These are phyloP conservation scores for Desmodus rotundus DNA, from an alignment of 2,113 vertebrate species.

Conservation along the genomic window DNA sequence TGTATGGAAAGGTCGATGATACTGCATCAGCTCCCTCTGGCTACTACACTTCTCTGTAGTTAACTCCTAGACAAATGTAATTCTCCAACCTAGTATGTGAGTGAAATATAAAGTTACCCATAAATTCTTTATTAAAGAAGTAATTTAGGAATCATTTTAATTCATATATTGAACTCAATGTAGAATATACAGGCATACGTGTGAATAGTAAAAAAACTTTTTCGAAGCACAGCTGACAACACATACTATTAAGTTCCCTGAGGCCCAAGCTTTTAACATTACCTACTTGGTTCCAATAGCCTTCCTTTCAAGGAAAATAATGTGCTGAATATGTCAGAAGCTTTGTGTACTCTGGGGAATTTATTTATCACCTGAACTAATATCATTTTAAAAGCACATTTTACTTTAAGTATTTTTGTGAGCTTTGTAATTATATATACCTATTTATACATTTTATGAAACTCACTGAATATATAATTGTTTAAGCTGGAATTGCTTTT, in stretches of 20 bases:
- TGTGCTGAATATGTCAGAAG: neutral
- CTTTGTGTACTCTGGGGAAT: neutral
- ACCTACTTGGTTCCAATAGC: neutral
- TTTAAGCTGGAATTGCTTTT: neutral
- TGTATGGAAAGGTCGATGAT: neutral
- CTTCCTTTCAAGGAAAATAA: neutral
- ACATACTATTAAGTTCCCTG: neutral
- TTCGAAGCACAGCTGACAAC: neutral
- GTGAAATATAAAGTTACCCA: neutral
- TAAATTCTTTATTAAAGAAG: neutral
- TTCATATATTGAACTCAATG: neutral
- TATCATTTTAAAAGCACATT: neutral
- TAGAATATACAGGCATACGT: neutral
- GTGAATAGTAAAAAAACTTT: neutral
- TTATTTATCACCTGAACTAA: neutral
- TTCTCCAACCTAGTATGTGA: neutral
- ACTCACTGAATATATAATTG: neutral
- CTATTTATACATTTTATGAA: neutral
- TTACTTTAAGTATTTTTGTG: neutral
- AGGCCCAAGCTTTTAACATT: neutral
- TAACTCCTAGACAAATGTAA: neutral
- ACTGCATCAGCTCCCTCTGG: neutral
- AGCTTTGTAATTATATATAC: neutral
- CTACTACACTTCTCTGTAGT: neutral
- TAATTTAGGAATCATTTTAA: neutral